phyloP scores from a whole-genome alignment of 2,888 invertebrate genomes.

The Hoplodrina ambigua region DNA sequence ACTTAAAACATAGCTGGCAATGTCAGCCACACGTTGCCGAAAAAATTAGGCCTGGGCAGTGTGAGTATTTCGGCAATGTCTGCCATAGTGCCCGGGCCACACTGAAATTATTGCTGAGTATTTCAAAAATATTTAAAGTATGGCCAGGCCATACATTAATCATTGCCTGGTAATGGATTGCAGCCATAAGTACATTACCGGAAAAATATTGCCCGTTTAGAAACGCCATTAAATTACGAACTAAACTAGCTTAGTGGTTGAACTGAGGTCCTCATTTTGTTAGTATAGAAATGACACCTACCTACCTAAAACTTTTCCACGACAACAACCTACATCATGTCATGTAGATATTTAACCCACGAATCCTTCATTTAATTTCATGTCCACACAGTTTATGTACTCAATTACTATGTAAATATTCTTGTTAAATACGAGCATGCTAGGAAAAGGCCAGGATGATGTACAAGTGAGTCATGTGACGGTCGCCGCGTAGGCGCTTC shows the following conservation, averaged over 20 bases:
- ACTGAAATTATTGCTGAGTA: no score
- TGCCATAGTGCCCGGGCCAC: no score
- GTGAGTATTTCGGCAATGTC: no score
- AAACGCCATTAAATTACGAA: background rate
- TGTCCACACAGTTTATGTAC: slow-evolving; percentile 31
- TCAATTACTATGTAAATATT: slow-evolving; percentile 51
- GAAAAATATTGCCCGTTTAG: background rate
- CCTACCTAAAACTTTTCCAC: slow-evolving; percentile 14
- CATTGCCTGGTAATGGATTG: background rate
- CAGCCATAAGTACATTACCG: background rate
- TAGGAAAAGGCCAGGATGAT: slow-evolving; percentile 59
- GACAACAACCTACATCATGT: background rate
- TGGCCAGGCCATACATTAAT: no score
- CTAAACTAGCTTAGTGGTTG: background rate
- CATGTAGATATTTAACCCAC: slow-evolving; percentile 11
- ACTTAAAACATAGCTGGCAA: no score
- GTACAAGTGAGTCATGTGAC: slow-evolving; percentile 84
- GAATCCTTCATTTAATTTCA: slow-evolving; percentile 26
- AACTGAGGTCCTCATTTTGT: background rate
- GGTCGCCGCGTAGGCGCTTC: slow-evolving; percentile 83
- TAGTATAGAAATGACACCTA: background rate
- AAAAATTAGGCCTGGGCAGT: no score
- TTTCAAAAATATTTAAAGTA: no score
- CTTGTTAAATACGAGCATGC: slow-evolving; percentile 38
- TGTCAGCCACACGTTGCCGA: no score